Evolutionary conservation across 2,113 vertebrate genomes (phyloP).

Genomic region (Emydocephalus ijimae): DNA sequence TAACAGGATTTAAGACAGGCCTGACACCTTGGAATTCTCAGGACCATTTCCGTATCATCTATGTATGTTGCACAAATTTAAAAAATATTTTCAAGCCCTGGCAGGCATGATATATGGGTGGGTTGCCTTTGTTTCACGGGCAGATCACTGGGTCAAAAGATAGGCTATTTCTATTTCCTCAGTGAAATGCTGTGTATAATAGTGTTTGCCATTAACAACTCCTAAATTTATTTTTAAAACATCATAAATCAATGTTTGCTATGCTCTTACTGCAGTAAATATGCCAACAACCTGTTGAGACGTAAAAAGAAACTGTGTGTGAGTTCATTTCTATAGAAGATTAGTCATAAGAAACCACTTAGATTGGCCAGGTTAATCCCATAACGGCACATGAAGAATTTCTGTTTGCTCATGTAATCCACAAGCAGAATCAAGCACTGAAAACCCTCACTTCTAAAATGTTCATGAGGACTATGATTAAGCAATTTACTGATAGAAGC

Average conservation of each 20-base stretch:
- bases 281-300: conserved; percentile 21
- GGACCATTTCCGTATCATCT: not conserved
- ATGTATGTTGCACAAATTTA: not conserved
- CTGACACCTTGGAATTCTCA: not conserved
- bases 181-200: conserved; percentile 26
- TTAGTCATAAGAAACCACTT: conserved; percentile 57
- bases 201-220: not conserved
- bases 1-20: not conserved
- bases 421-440: conserved; percentile 35
- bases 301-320: conserved; percentile 24
- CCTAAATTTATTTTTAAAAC: conserved; percentile 28
- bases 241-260: conserved; percentile 36
- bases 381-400: conserved; percentile 43
- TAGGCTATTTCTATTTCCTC: not conserved
- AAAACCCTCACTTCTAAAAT: conserved; percentile 33
- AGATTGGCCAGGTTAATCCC: conserved; percentile 44
- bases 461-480: not conserved
- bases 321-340: conserved; percentile 38
- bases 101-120: not conserved
- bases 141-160: not conserved
- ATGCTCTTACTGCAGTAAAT: not conserved
- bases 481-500: conserved; percentile 25
- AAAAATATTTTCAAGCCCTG: not conserved
- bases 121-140: not conserved
- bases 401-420: not conserved